These are phyloP conservation scores for Gasteruption jaculator DNA, from an alignment of 2,888 invertebrate genomes.

Conservation along the genomic window DNA sequence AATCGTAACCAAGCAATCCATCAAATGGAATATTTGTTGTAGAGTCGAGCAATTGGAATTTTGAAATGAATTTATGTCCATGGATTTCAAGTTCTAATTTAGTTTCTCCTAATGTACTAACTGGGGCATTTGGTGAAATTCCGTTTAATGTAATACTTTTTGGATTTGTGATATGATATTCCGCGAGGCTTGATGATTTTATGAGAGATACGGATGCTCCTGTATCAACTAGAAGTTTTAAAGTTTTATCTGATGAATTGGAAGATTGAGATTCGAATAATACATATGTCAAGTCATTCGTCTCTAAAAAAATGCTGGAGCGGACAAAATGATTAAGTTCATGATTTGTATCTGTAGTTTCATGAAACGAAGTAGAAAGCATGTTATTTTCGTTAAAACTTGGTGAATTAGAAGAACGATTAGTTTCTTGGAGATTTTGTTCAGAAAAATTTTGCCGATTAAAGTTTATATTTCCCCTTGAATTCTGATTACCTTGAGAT, in stretches of 20 bases:
- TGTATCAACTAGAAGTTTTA: constrained; percentile 17
- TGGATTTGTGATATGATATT: background rate
- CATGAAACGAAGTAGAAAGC: too few species aligned
- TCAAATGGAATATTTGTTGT: constrained; percentile 14
- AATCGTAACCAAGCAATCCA: constrained; percentile 15
- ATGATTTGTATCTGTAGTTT: too few species aligned
- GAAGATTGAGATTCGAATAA: background rate
- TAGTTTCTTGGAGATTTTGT: too few species aligned
- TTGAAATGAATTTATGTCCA: constrained; percentile 1
- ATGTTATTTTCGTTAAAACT: too few species aligned
- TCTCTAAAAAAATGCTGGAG: too few species aligned
- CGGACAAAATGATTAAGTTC: too few species aligned
- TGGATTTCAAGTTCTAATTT: constrained; percentile 1
- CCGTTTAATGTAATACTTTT: constrained; percentile 1
- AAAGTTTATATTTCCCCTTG: too few species aligned
- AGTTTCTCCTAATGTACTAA: too few species aligned
- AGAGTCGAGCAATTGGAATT: constrained; percentile 6
- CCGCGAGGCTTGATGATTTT: constrained; percentile 4
- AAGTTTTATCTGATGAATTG: background rate
- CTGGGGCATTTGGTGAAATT: constrained; percentile 6
- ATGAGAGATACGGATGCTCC: constrained; percentile 15
- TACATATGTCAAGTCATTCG: constrained; percentile 8
- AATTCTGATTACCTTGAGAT: too few species aligned
- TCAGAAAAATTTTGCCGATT: too few species aligned
- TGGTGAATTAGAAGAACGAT: too few species aligned